Evolutionary conservation across 2,888 invertebrate genomes (phyloP).

Genomic region (Protophormia terraenovae): DNA sequence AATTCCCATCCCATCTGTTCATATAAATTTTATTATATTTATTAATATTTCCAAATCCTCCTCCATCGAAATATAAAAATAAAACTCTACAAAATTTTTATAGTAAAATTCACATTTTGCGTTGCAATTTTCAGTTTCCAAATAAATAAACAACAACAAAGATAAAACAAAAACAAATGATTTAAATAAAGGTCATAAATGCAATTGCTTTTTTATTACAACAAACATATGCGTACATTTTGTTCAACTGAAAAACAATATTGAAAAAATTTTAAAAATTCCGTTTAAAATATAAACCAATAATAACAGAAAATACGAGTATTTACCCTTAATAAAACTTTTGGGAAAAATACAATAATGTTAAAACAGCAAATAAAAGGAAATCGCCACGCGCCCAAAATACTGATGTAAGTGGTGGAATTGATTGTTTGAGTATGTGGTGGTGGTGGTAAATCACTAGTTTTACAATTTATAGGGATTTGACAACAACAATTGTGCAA

Average conservation of each 20-base stretch:
- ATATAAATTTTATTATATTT: no score
- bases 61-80: no score
- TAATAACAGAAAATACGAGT: not conserved
- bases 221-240: constrained; percentile 31
- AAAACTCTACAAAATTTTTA: not conserved
- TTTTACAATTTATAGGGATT: constrained; percentile 28
- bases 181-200: constrained; percentile 43
- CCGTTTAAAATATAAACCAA: not conserved
- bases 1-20: no score
- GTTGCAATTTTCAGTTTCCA: not conserved
- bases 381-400: constrained; percentile 15
- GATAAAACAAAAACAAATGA: not conserved
- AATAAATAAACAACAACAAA: not conserved
- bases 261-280: not conserved
- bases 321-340: constrained; percentile 54
- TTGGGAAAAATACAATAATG: constrained; percentile 10
- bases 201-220: constrained; percentile 29
- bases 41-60: no score
- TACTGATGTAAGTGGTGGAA: not conserved
- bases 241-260: not conserved
- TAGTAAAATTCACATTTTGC: not conserved
- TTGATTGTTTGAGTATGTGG: not conserved
- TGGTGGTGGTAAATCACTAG: constrained; percentile 34
- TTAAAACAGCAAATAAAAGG: not conserved
- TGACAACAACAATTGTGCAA: not conserved